Base-by-base conservation (phyloP, 1,140 invertebrate species). In the Propsilocerus akamusi region DNA sequence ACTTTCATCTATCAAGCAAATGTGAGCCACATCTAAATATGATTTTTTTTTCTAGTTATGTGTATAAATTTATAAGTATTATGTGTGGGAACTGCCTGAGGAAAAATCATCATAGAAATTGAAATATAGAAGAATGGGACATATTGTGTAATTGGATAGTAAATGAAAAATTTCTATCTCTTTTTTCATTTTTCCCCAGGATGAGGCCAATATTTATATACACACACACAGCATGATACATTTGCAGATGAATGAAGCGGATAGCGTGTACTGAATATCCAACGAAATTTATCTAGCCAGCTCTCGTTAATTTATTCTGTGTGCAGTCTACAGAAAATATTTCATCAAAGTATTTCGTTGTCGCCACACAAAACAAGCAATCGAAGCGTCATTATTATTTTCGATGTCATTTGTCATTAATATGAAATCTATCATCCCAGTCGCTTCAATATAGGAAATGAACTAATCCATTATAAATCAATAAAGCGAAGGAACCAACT, bases 121-220 rank as follows among this genome's bases (percentile, higher is more conserved):
- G 34, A 41, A 41, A 17, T 41, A 17, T 41, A 41, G n/a, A n/a
- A n/a, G n/a, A n/a, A n/a, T n/a, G n/a, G 34, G 34, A 41, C 34
- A 41, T 41, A 41, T n/a, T n/a, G n/a, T 41, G 34, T 41, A 41
- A 41, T 41, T 41, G 34, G 34, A 41, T 41, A 41, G 34, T 41
- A 41, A 17, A 41, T 20, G 34, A 41, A 41, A 41, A 41, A 41
- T 41, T 41, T 41, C 34, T 41, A 17, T 41, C 34, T 41, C 34
- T 41, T 41, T n/a, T 41, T 41, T 41, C 34, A 41, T 41, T 41
- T 37, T 17, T 37, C 32, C 32, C n/a, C n/a, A n/a, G n/a, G n/a
- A n/a, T n/a, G n/a, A n/a, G n/a, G n/a, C n/a, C n/a, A n/a, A n/a
- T n/a, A n/a, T n/a, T n/a, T n/a, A n/a, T n/a, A n/a, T n/a, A n/a